Evolutionary conservation across 2,888 invertebrate species (phyloP).

Genomic region (Actias luna): DNA sequence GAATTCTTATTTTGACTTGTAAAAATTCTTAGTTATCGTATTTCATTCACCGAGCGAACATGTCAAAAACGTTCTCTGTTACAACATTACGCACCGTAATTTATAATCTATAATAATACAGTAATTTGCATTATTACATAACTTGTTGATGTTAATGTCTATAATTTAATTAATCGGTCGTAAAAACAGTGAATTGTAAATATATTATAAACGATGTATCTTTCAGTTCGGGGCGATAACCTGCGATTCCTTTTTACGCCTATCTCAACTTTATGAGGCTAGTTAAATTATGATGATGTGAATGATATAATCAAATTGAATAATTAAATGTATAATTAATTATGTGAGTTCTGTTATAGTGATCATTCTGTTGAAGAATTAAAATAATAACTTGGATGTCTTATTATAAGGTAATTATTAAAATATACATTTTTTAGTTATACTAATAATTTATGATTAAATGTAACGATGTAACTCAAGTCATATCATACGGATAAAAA

Average conservation of each 20-base stretch:
- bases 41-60: slow-evolving; percentile 50
- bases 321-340: slow-evolving; percentile 30
- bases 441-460: neutral
- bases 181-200: slow-evolving; percentile 48
- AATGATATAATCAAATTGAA: slow-evolving; percentile 34
- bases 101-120: slow-evolving; percentile 27
- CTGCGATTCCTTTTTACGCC: slow-evolving; percentile 35
- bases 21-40: slow-evolving; percentile 57
- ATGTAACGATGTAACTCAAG: slow-evolving; percentile 27
- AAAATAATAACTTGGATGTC: slow-evolving; percentile 4
- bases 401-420: slow-evolving; percentile 2
- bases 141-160: neutral
- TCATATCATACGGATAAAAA: slow-evolving; percentile 55
- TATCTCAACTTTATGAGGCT: slow-evolving; percentile 40
- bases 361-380: slow-evolving; percentile 16
- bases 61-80: slow-evolving; percentile 28
- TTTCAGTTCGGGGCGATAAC: slow-evolving; percentile 38
- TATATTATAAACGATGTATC: slow-evolving; percentile 47
- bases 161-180: slow-evolving; percentile 31
- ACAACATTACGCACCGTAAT: slow-evolving; percentile 19
- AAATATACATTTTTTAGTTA: neutral
- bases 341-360: slow-evolving; percentile 26
- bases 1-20: slow-evolving; percentile 50
- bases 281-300: slow-evolving; percentile 38
- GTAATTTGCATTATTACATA: slow-evolving; percentile 27